Conservation (phyloP, 2,113 vertebrate species). For the rabbit (Oryctolagus cuniculus) region DNA sequence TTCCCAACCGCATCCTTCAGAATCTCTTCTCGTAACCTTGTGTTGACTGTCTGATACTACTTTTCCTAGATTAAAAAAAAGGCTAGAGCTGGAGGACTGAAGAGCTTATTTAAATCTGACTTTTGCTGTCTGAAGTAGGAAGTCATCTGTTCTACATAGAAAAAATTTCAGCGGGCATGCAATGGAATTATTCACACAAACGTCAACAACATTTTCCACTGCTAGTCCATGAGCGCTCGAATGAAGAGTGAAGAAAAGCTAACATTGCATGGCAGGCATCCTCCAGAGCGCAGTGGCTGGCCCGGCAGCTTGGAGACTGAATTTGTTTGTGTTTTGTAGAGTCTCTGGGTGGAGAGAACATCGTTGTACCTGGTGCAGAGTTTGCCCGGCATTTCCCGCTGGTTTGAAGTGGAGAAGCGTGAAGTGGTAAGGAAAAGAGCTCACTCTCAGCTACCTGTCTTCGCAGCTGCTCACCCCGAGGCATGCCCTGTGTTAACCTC, state of each 20-base stretch:
- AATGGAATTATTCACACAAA: background rate
- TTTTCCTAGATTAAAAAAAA: background rate
- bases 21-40: background rate
- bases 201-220: background rate
- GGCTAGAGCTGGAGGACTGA: background rate
- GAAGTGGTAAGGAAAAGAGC: constrained; percentile 93
- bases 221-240: background rate
- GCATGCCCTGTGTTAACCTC: background rate
- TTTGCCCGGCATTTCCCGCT: constrained; percentile 99
- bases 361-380: constrained; percentile 98
- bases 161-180: background rate
- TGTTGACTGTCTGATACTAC: background rate
- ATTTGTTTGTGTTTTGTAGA: constrained; percentile 88
- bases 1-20: background rate
- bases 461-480: background rate
- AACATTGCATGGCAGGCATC: background rate
- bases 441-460: background rate
- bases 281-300: background rate
- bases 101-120: background rate
- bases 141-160: background rate
- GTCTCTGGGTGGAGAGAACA: constrained; percentile 98
- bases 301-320: background rate
- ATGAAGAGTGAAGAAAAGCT: background rate
- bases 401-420: constrained; percentile 99
- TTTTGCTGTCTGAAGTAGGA: background rate